These are phyloP conservation scores for Coelinius sp. DNA, from an alignment of 2,888 invertebrate species.

Conservation along the genomic window DNA sequence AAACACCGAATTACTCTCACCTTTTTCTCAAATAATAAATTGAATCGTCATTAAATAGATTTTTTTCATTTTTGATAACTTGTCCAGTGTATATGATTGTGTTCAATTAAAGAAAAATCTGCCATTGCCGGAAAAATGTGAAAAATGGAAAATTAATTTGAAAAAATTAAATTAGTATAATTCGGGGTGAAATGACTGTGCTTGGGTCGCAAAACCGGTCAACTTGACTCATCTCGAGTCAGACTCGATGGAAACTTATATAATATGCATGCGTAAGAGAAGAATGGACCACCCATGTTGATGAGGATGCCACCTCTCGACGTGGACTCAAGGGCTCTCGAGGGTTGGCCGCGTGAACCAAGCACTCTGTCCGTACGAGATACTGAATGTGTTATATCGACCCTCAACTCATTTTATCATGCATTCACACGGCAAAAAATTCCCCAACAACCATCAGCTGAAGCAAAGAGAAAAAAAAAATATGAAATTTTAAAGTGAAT, in stretches of 20 bases:
- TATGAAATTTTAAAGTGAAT: not conserved
- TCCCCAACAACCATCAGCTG: not conserved
- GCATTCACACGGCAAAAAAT: not conserved
- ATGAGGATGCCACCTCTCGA: conserved; percentile 59
- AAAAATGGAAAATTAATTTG: too few species aligned
- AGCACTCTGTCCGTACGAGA: conserved; percentile 60
- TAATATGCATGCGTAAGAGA: conserved; percentile 67
- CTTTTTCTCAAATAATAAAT: not conserved
- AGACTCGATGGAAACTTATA: conserved; percentile 50
- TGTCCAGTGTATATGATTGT: too few species aligned
- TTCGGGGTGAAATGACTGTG: not conserved
- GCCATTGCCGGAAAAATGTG: too few species aligned
- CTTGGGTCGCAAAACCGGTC: not conserved
- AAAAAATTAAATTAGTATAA: not conserved
- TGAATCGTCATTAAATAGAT: too few species aligned
- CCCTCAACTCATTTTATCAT: not conserved
- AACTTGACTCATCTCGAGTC: conserved; percentile 52
- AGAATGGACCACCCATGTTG: conserved; percentile 70
- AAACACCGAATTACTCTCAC: conserved; percentile 16
- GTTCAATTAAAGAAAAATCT: too few species aligned
- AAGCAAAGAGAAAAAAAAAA: not conserved
- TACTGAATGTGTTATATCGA: not conserved
- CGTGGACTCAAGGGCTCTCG: conserved; percentile 63
- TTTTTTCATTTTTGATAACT: too few species aligned
- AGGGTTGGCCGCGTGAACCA: conserved; percentile 66